These are phyloP conservation scores for Aphelinus certus DNA, from an alignment of 1,140 invertebrate species.

Conservation along the genomic window DNA sequence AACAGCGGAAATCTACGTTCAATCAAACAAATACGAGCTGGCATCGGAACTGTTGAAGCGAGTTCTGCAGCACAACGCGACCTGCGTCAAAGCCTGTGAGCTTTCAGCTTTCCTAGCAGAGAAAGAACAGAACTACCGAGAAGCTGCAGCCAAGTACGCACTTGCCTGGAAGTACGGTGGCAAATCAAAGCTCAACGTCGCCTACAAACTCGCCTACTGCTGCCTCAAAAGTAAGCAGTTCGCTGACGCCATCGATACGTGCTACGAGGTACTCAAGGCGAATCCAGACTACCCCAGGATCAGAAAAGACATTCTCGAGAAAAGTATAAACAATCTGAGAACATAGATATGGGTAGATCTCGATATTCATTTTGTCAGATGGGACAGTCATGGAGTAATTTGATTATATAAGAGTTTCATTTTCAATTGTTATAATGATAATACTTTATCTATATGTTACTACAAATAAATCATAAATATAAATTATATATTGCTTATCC, in stretches of 20 bases:
- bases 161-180: constrained; percentile 86
- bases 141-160: constrained; percentile 86
- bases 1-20: constrained; percentile 83
- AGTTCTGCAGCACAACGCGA: constrained; percentile 88
- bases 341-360: constrained; percentile 49
- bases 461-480: too few relatives aligned
- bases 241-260: constrained; percentile 86
- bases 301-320: constrained; percentile 93
- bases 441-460: too few relatives aligned
- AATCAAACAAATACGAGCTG: constrained; percentile 86
- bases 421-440: too few relatives aligned
- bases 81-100: constrained; percentile 91
- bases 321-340: constrained; percentile 86
- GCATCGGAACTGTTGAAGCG: constrained; percentile 84
- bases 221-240: constrained; percentile 91
- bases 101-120: constrained; percentile 88
- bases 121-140: constrained; percentile 90
- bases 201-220: constrained; percentile 93
- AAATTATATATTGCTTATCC: too few relatives aligned
- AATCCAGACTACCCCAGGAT: constrained; percentile 92
- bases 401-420: too few relatives aligned
- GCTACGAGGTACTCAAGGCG: constrained; percentile 81
- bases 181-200: constrained; percentile 82
- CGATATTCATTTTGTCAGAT: too few relatives aligned
- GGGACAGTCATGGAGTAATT: too few relatives aligned